Conservation (phyloP, 2,888 invertebrate species). For the Diarsia brunnea region DNA sequence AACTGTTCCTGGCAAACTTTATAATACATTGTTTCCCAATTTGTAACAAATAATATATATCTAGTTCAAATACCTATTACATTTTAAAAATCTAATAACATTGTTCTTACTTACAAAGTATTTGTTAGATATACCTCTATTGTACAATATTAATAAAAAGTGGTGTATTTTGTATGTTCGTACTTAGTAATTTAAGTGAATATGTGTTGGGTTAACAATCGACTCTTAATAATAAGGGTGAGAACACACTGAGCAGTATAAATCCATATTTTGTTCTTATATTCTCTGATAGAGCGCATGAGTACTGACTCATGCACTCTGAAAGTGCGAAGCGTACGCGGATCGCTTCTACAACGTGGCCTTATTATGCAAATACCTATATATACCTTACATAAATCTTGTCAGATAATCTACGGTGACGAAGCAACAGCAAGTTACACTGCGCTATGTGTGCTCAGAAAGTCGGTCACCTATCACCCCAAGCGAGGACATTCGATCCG, state of each 20-base stretch:
- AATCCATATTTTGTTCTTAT: slow-evolving; percentile 16
- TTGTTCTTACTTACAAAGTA: slow-evolving; percentile 23
- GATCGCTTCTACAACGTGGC: slow-evolving; percentile 12
- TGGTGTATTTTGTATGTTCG: slow-evolving; percentile 16
- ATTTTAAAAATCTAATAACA: slow-evolving; percentile 33
- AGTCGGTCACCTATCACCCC: not conserved
- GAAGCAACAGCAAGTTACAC: not conserved
- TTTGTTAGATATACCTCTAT: slow-evolving; percentile 15
- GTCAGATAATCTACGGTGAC: not conserved
- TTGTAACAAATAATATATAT: not conserved
- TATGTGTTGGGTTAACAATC: slow-evolving; percentile 17
- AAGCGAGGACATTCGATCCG: not conserved
- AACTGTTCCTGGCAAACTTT: not conserved
- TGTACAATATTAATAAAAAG: slow-evolving; percentile 18
- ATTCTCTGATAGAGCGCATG: not conserved
- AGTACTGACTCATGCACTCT: slow-evolving; percentile 7
- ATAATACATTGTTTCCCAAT: not conserved
- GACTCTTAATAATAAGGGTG: slow-evolving; percentile 16
- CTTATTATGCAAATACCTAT: slow-evolving; percentile 29
- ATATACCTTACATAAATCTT: slow-evolving; percentile 15
- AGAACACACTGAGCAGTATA: slow-evolving; percentile 26
- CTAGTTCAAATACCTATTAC: slow-evolving; percentile 17
- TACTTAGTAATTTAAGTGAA: slow-evolving; percentile 38
- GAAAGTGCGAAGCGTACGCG: not conserved
- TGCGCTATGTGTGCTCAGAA: slow-evolving; percentile 5